A percentile compares a stretch with the other conserved stretches of the same genome.
phyloP scores from a whole-genome alignment of 2,888 invertebrate species.

The Chaetogeoica ovagalla region DNA sequence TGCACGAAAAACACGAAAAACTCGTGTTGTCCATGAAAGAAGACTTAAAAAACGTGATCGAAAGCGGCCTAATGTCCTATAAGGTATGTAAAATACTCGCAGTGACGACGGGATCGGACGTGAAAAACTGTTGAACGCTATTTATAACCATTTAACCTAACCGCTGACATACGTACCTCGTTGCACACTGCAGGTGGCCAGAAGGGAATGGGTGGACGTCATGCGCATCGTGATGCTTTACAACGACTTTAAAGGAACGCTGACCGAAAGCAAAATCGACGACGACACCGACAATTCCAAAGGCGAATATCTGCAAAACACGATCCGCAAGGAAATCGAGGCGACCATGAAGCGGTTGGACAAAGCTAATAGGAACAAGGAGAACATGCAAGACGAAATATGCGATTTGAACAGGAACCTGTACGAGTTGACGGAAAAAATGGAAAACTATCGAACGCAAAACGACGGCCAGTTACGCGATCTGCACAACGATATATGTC shows the following conservation, averaged over 20 bases:
- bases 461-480: not conserved
- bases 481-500: constrained; percentile 22
- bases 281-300: constrained; percentile 1
- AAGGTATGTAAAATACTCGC: not conserved
- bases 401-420: constrained; percentile 36
- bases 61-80: constrained; percentile 14
- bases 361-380: constrained; percentile 6
- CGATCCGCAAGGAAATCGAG: constrained; percentile 40
- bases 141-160: too few species aligned
- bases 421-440: constrained; percentile 28
- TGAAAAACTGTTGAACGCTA: too few species aligned
- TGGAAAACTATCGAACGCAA: constrained; percentile 14
- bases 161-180: too few species aligned
- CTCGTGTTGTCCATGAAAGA: constrained; percentile 13
- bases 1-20: constrained; percentile 34
- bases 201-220: constrained; percentile 43
- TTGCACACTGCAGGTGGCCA: not conserved
- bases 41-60: constrained; percentile 21
- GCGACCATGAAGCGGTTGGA: constrained; percentile 28
- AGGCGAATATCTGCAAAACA: constrained; percentile 32
- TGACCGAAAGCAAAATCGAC: constrained; percentile 17
- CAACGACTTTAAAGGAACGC: constrained; percentile 6
- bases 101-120: too few species aligned
- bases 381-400: constrained; percentile 34
- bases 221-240: constrained; percentile 44